Evolutionary conservation across 2,888 invertebrate species (phyloP), one percentile per base, ranked within the genome.

Genomic region (Ctenicera cuprea): DNA sequence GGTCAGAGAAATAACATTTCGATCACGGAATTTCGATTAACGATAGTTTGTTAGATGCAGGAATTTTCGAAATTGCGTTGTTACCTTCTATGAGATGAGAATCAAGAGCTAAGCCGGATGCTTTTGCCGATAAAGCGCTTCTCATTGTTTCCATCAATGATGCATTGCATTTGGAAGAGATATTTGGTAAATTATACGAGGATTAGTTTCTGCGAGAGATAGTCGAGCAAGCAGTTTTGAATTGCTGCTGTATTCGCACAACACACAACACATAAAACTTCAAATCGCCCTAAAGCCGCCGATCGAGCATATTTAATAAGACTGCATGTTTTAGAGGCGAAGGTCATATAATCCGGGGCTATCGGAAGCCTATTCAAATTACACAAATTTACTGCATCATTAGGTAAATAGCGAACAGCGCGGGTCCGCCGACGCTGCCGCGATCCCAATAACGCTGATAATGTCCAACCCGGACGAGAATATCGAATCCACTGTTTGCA

Each of bases 361-460:
- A 71, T 68, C 71, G 68, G 64, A 64, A 69, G 52, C 70, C 73
- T 71, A 80, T 80, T 80, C 80, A 80, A 83, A 83, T 83, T 83
- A 82, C 81, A 78, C 78, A 79, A 84, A 85, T 85, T 85, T 85
- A 85, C 83, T 83, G 83, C 83, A 80, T 83, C 84, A 85, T 85
- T 85, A 84, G 81, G 82, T 82, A 84, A 84, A 85, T 84, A 83
- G 82, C 80, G 70, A 76, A 82, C 78, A 78, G 72, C 76, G 73
- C 69, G 69, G 67, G 72, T 69, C 70, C 76, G 65, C 65, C 76
- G 65, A 71, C 66, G 68, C 75, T 68, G 73, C 75, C 80, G 73
- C 78, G 80, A 80, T 79, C 78, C 79, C 82, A 82, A 83, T 84
- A 83, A 82, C 80, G 80, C 81, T 81, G 83, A 84, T 84, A 84